These are phyloP conservation scores for Podargus strigoides DNA, from an alignment of 2,797 vertebrate genomes.

Conservation along the genomic window DNA sequence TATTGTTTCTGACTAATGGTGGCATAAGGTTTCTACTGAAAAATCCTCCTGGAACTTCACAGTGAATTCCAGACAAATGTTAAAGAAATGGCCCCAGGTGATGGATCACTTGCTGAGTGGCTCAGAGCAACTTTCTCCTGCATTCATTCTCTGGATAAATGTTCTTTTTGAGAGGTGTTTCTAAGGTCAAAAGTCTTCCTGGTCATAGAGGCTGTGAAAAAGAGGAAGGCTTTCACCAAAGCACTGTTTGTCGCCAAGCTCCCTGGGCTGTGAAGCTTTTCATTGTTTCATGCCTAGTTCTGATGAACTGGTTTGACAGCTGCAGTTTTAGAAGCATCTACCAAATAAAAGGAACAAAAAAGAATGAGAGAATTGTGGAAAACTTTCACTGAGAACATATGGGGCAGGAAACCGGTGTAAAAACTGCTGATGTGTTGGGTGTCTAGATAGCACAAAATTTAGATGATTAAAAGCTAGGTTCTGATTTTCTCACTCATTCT, in stretches of 20 bases:
- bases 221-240: constrained; percentile 20
- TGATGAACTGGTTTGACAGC: not conserved
- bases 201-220: not conserved
- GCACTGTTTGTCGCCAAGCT: not conserved
- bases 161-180: constrained; percentile 9
- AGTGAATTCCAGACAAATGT: not conserved
- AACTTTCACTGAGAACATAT: not conserved
- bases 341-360: not conserved
- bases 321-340: constrained; percentile 1
- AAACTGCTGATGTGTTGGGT: not conserved
- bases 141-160: constrained; percentile 10
- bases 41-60: not conserved
- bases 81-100: not conserved
- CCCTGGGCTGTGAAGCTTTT: not conserved
- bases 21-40: not conserved
- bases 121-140: not conserved
- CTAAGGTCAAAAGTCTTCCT: constrained; percentile 31
- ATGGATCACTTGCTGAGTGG: constrained; percentile 18
- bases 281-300: not conserved
- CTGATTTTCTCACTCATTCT: not conserved
- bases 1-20: not conserved
- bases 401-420: not conserved
- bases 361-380: not conserved
- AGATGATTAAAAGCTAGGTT: not conserved
- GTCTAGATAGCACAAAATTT: not conserved